Conservation (phyloP, 2,888 invertebrate genomes). For the Thysanoteuthis rhombus region DNA sequence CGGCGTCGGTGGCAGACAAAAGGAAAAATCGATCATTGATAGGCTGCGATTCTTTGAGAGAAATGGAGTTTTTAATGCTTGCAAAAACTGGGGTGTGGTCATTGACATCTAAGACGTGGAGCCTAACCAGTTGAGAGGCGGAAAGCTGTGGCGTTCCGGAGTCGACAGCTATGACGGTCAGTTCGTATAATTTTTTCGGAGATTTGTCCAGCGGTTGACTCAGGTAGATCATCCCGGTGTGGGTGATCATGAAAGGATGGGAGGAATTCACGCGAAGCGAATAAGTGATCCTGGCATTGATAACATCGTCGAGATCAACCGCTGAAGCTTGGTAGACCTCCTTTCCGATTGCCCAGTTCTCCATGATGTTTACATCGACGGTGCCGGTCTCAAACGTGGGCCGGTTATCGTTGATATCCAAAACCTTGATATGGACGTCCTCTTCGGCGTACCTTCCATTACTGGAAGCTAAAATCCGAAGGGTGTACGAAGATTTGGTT, state of each 20-base stretch:
- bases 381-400: constrained; percentile 72
- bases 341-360: constrained; percentile 92
- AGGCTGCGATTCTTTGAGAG: constrained; percentile 86
- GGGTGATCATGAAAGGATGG: constrained; percentile 84
- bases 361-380: constrained; percentile 77
- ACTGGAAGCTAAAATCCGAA: constrained; percentile 83
- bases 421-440: constrained; percentile 81
- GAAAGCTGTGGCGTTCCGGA: constrained; percentile 50
- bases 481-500: constrained; percentile 78
- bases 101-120: constrained; percentile 85
- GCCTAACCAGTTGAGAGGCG: constrained; percentile 45
- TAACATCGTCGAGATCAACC: constrained; percentile 85
- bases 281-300: constrained; percentile 87
- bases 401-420: constrained; percentile 91
- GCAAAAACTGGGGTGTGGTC: constrained; percentile 95
- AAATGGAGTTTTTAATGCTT: constrained; percentile 90
- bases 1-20: constrained; percentile 58
- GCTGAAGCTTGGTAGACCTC: constrained; percentile 90
- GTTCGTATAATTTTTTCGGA: constrained; percentile 36
- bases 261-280: constrained; percentile 80
- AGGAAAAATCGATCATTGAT: constrained; percentile 79
- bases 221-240: constrained; percentile 89
- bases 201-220: constrained; percentile 74
- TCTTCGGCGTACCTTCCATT: constrained; percentile 82
- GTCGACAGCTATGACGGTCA: constrained; percentile 58